Conservation (phyloP, 2,113 vertebrate species). For the Danionella cerebrum region DNA sequence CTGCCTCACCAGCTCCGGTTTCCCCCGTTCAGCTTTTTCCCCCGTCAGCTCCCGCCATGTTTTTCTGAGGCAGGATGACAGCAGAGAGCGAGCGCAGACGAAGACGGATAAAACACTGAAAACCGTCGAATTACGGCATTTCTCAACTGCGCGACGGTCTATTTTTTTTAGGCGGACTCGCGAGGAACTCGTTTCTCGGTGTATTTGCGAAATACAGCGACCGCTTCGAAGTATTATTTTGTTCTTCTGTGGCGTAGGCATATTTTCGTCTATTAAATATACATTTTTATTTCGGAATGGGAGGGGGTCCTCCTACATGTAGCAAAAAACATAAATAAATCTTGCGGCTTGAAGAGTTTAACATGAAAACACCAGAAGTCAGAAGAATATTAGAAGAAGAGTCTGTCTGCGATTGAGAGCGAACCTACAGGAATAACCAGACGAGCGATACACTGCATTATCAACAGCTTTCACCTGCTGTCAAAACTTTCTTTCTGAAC, state of each 20-base stretch:
- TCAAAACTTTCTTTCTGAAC: background rate
- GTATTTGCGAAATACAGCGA: slow-evolving; percentile 8
- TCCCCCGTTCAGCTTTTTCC: slow-evolving; percentile 22
- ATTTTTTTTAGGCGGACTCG: background rate
- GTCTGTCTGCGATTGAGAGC: slow-evolving; percentile 33
- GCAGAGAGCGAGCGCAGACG: slow-evolving; percentile 28
- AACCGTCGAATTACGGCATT: background rate
- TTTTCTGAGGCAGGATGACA: slow-evolving; percentile 46
- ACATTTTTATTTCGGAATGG: slow-evolving; percentile 48
- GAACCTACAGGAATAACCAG: slow-evolving; percentile 29
- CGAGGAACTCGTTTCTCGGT: slow-evolving; percentile 1
- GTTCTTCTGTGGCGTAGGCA: slow-evolving; percentile 61
- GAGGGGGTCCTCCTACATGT: slow-evolving; percentile 48
- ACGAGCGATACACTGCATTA: slow-evolving; percentile 28
- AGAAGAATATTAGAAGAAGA: slow-evolving; percentile 48
- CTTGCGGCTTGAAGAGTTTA: slow-evolving; percentile 18
- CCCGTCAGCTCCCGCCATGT: slow-evolving; percentile 41
- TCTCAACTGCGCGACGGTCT: background rate
- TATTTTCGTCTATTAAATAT: slow-evolving; percentile 41
- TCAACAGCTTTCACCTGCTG: background rate
- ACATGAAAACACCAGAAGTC: slow-evolving; percentile 36
- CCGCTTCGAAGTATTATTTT: slow-evolving; percentile 47
- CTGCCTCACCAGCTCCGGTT: slow-evolving; percentile 25
- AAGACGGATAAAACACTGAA: slow-evolving; percentile 18
- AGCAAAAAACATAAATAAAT: slow-evolving; percentile 12